phyloP scores from a whole-genome alignment of 1,140 invertebrate species.

The Steinernema khuongi region DNA sequence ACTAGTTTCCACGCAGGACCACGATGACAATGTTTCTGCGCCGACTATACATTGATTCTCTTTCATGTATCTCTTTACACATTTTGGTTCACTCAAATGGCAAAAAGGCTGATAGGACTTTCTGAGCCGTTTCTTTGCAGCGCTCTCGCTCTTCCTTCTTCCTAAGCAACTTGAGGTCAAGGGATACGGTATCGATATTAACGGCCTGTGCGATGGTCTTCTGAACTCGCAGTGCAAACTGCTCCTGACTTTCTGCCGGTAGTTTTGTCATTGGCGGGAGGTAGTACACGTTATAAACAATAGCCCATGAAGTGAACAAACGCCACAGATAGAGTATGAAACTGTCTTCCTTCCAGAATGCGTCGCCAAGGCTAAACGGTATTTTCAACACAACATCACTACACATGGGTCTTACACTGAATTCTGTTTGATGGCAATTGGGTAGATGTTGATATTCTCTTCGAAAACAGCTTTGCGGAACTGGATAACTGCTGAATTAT shows the following conservation, averaged over 20 bases:
- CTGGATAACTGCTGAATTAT: constrained; percentile 33
- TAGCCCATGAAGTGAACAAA: constrained; percentile 28
- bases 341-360: constrained; percentile 33
- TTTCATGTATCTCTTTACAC: too few species aligned
- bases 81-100: background rate
- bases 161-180: constrained; percentile 23
- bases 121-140: constrained; percentile 20
- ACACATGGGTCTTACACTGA: constrained; percentile 23
- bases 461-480: constrained; percentile 35
- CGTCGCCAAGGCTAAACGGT: constrained; percentile 30
- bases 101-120: background rate
- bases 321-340: constrained; percentile 26
- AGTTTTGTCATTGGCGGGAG: constrained; percentile 28
- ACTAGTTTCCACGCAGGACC: too few species aligned
- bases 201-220: constrained; percentile 18
- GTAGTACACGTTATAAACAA: constrained; percentile 32
- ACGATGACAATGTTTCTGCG: too few species aligned
- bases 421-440: constrained; percentile 31
- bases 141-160: constrained; percentile 9
- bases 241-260: constrained; percentile 9
- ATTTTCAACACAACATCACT: background rate
- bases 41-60: too few species aligned
- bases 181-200: constrained; percentile 16
- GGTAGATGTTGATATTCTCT: constrained; percentile 27
- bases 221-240: constrained; percentile 31